Evolutionary conservation across 2,888 invertebrate species (phyloP).

Genomic region (Apomyelois bistriatella): DNA sequence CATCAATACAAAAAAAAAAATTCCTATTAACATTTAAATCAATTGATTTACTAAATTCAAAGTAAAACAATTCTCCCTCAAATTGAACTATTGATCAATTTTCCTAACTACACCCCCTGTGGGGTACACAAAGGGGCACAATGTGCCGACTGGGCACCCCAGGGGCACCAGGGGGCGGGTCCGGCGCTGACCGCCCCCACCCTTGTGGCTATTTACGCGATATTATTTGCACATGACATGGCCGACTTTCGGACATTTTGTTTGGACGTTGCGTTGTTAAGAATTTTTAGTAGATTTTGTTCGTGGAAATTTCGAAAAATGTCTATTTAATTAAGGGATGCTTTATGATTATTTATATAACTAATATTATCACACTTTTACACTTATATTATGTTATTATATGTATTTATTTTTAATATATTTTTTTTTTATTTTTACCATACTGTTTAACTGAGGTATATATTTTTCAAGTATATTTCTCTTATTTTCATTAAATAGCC

Average conservation of each 20-base stretch:
- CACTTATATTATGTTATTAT: too few relatives aligned
- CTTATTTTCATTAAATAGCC: too few relatives aligned
- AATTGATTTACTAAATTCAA: conserved; percentile 1
- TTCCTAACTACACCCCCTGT: conserved; percentile 28
- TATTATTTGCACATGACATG: conserved; percentile 63
- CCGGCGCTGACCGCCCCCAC: conserved; percentile 66
- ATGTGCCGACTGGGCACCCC: conserved; percentile 30
- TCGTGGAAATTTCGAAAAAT: too few relatives aligned
- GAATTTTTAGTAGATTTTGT: background rate
- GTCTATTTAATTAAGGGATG: too few relatives aligned
- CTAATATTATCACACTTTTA: too few relatives aligned
- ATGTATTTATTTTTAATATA: too few relatives aligned
- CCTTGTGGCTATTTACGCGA: conserved; percentile 57
- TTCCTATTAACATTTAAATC: background rate
- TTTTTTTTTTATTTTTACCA: too few relatives aligned
- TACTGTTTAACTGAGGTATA: too few relatives aligned
- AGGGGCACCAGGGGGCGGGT: conserved; percentile 33
- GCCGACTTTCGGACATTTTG: conserved; percentile 29
- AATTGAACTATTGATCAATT: conserved; percentile 16
- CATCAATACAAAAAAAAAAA: background rate
- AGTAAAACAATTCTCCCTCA: background rate
- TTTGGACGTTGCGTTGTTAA: background rate
- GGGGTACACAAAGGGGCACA: conserved; percentile 17
- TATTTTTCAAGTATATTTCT: too few relatives aligned
- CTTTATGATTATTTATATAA: too few relatives aligned